These are phyloP conservation scores for Cladorhizidae sp. DNA, from an alignment of 37 sponge, comb jelly and placozoan species.

Conservation along the genomic window DNA sequence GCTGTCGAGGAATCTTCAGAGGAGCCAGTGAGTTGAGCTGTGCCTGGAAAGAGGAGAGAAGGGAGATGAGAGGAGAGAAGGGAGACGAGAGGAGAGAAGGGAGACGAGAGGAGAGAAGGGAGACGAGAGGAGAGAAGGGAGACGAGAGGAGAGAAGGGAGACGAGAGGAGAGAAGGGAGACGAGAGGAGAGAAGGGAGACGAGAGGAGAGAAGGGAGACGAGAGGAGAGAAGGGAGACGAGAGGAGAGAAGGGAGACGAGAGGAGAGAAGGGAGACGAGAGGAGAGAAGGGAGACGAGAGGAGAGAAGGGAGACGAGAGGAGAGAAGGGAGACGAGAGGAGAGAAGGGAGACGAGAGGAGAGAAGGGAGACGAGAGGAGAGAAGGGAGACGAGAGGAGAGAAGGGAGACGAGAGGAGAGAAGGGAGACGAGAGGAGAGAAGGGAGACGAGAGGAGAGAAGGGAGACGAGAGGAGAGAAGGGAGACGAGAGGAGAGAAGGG, in stretches of 20 bases:
- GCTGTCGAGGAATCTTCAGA: conserved; percentile 35
- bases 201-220: neutral
- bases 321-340: neutral
- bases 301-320: neutral
- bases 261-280: no score
- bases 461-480: neutral
- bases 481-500: neutral
- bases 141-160: conserved; percentile 7
- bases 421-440: neutral
- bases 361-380: no score
- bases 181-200: no score
- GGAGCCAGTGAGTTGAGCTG: conserved; percentile 71
- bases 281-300: no score
- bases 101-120: neutral
- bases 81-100: neutral
- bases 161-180: neutral
- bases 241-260: conserved; percentile 13
- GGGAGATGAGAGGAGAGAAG: neutral
- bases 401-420: neutral
- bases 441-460: neutral
- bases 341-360: neutral
- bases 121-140: conserved; percentile 3
- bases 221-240: neutral
- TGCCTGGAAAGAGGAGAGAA: conserved; percentile 22
- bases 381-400: no score